Conservation (phyloP, 92 coral and sea anemone species). For the Epizoanthus illoricatus region DNA sequence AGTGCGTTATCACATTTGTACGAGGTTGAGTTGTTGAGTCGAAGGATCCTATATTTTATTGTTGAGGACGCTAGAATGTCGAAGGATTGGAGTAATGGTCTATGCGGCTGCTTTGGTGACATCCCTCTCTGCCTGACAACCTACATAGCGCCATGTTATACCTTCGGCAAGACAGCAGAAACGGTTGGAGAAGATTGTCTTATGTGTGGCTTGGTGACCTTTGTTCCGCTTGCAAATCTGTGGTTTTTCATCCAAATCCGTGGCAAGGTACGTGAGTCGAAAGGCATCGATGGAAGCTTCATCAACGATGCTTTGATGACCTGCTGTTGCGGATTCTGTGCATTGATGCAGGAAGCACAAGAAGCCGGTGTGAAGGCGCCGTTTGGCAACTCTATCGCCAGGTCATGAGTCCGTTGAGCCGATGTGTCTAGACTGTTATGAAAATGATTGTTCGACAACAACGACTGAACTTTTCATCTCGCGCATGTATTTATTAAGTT, state of each 20-base stretch:
- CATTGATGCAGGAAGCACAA: constrained; percentile 84
- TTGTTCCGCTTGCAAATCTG: constrained; percentile 77
- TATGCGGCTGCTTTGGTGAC: constrained; percentile 79
- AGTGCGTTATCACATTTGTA: too few species aligned
- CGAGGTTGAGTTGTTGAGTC: too few species aligned
- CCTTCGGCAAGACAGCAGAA: constrained; percentile 93
- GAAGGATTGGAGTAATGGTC: constrained; percentile 68
- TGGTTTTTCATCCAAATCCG: constrained; percentile 80
- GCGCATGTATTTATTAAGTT: too few species aligned
- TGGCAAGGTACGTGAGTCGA: constrained; percentile 89
- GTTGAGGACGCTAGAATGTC: constrained; percentile 29
- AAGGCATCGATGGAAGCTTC: constrained; percentile 79
- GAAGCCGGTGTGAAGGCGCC: constrained; percentile 94
- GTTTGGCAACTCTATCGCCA: constrained; percentile 86
- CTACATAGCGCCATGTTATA: constrained; percentile 84
- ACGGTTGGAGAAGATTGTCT: constrained; percentile 96
- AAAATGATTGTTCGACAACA: too few species aligned
- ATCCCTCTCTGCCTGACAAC: constrained; percentile 83
- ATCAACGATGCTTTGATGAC: constrained; percentile 68
- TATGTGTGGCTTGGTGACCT: constrained; percentile 77
- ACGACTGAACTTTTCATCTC: too few species aligned
- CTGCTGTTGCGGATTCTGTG: constrained; percentile 85
- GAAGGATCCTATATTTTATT: not conserved
- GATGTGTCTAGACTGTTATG: too few species aligned
- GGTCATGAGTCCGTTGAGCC: constrained; percentile 43